Base-by-base conservation (phyloP, 2,113 vertebrate genomes). In the Melanostigma gelatinosum region DNA sequence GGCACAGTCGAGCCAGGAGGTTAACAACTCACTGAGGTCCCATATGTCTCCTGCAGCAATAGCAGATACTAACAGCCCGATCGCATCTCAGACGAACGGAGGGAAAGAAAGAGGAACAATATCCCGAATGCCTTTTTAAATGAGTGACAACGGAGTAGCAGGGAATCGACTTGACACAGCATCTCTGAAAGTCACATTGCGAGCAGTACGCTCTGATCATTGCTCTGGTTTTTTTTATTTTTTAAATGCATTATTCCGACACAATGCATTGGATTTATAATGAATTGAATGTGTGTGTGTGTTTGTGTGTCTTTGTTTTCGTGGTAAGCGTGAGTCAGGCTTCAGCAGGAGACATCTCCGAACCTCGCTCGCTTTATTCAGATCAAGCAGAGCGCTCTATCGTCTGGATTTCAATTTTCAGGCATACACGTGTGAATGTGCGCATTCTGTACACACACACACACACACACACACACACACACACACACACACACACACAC, bases 31-130 rank as follows among this genome's bases (percentile, higher is more conserved):
- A 78, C 72, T 12, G 52, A 84, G 13, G 64, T 85, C 73, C 82
- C 71, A 86, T 86, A 84, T 77, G 80, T 85, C 85, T 88, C 72
- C 74, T 36, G 52, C 81, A 76, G 86, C 60, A 81, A 75, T 58
- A 84, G 82, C 77, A 77, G 42, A 76, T 52, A 83, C 80, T 55
- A 82, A 86, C 55, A 81, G 20, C 40, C 70, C 61, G 71, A 85
- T 91, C 54, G 66, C 82, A 81, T 68, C 79, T 85, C 18, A 6
- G 75, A 87, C 77, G 38, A 70, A 50, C 1, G 9, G 54, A n/a
- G 50, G 12, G 29, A 79, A 46, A 64, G 69, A 72, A 55, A 73
- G 75, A 3, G 46, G 73, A 38, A 18, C 27, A 44, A 42, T 72
- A 73, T 83, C 67, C 79, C 36, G 65, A 79, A 75, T 12, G 73